Evolutionary conservation across 2,797 vertebrate genomes (phyloP), one percentile per base, ranked within the genome.

Genomic region (Adelosebastes latens): DNA sequence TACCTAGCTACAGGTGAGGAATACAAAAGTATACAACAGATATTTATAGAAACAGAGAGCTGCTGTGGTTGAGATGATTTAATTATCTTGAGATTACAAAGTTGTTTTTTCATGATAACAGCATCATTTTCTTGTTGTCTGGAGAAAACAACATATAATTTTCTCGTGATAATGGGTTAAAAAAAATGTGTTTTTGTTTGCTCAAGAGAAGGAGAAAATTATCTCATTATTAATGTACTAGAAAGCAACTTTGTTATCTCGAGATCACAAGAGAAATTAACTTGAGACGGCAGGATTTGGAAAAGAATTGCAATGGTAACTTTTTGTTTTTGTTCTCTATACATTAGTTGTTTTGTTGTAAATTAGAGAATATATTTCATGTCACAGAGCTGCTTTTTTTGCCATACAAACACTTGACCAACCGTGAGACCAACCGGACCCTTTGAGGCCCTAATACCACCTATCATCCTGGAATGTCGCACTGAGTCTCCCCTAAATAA

Each of bases 391-490:
- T 77, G 20, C 32, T 20, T 69, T 42, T 10, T 18, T 49, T 72
- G 6, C 46, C 20, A 25, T 18, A 53, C 11, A 36, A 81, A 77
- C 53, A 74, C 61, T 29, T 77, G 75, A 88, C 31, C 74, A 59
- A 88, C 69, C 42, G 46, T 85, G 68, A 85, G 77, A 87, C 72
- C 36, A 68, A 55, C 20, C 58, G 32, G 56, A 83, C 58, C 46
- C 34, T 86, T 79, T 87, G 84, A 92, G 86, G 72, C 69, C 9
- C 24, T 86, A 93, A 92, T 88, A 84, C 85, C 76, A 85, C 81
- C 82, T 86, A 91, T 91, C 79, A 84, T 87, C 69, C 72, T 79
- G 93, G 93, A 94, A 95, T 94, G 90, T 87, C 73, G 22, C 42
- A 4, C 80, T 89, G 87, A 93, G 79, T 89, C 91, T 75, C 70